phyloP scores from a whole-genome alignment of 1,140 invertebrate genomes.

The Pomacea maculata region DNA sequence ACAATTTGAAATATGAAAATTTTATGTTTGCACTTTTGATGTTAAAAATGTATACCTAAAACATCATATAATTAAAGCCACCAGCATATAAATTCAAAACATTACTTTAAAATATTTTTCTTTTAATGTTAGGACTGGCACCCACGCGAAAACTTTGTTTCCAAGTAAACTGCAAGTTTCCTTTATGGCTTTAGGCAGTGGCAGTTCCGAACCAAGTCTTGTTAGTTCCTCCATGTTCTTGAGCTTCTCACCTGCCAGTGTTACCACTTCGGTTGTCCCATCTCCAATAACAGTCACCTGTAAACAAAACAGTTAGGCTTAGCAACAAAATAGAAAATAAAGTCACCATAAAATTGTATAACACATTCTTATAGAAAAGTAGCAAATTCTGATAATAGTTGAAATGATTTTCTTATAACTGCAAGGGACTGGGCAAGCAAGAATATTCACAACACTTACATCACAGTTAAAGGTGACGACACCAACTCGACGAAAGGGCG shows the following conservation, averaged over 20 bases:
- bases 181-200: constrained; percentile 44
- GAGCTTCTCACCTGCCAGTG: constrained; percentile 54
- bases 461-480: constrained; percentile 61
- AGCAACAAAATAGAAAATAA: no score
- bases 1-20: no score
- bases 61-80: not conserved
- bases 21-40: no score
- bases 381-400: not conserved
- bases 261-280: constrained; percentile 41
- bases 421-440: not conserved
- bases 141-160: constrained; percentile 56
- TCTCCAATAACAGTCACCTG: constrained; percentile 58
- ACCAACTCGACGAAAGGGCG: constrained; percentile 56
- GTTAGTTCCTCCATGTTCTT: constrained; percentile 41
- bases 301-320: constrained; percentile 1
- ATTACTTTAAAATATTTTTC: not conserved
- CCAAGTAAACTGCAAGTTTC: constrained; percentile 41
- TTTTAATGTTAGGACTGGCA: not conserved
- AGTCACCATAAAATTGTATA: no score
- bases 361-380: no score
- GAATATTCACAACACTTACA: constrained; percentile 28
- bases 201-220: constrained; percentile 37
- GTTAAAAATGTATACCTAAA: no score
- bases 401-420: not conserved
- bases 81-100: not conserved